Evolutionary conservation across 2,888 invertebrate species (phyloP).

Genomic region (Drosophila pseudotalamancana): DNA sequence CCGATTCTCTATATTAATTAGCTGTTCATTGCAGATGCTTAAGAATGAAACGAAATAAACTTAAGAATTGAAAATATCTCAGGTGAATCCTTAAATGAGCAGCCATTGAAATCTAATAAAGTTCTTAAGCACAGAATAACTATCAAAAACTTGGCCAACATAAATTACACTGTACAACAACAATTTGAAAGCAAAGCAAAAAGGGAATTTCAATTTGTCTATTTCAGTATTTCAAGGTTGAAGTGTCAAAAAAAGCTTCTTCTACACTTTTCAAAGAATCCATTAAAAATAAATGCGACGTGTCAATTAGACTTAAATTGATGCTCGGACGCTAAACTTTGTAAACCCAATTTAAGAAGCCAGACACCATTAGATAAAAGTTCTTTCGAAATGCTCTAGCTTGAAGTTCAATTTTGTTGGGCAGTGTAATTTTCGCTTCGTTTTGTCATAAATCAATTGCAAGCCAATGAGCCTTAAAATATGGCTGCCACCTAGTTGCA

Average conservation of each 20-base stretch:
- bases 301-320: neutral
- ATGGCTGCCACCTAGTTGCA: slow-evolving; percentile 24
- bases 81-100: neutral
- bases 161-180: neutral
- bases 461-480: slow-evolving; percentile 43
- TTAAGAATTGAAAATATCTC: neutral
- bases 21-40: neutral
- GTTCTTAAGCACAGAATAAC: neutral
- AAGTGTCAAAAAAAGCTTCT: no score
- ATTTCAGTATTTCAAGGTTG: no score
- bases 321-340: no score
- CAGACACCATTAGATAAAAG: no score
- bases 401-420: neutral
- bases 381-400: no score
- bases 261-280: no score
- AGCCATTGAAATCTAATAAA: neutral
- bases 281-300: neutral
- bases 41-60: neutral
- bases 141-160: neutral
- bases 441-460: slow-evolving; percentile 46
- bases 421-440: neutral
- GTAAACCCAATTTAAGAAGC: no score
- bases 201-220: no score
- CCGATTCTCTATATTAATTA: neutral
- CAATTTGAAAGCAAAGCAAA: no score